These are phyloP conservation scores for Hypotaenidia okinawae DNA, from an alignment of 2,797 vertebrate genomes.

Conservation along the genomic window DNA sequence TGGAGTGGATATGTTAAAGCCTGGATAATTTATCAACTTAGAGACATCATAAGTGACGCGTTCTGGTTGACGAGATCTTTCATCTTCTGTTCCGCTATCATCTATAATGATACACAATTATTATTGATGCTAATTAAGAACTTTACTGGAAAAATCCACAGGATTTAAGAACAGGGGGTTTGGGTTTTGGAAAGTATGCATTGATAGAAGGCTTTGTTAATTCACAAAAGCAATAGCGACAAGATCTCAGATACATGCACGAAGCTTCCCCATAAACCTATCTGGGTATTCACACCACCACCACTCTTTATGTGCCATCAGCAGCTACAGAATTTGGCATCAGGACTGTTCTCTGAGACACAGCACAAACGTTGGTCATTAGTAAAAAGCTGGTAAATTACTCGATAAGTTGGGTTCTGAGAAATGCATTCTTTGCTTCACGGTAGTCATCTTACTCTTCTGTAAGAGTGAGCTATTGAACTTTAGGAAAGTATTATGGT, in stretches of 20 bases:
- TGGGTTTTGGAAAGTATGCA: not conserved
- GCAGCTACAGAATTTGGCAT: not conserved
- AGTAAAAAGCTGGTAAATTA: not conserved
- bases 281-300: not conserved
- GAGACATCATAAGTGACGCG: conserved; percentile 89
- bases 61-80: conserved; percentile 66
- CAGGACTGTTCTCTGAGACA: not conserved
- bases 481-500: not conserved
- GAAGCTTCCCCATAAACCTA: not conserved
- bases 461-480: not conserved
- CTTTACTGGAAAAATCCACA: not conserved
- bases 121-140: not conserved
- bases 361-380: not conserved
- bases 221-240: not conserved
- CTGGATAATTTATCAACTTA: conserved; percentile 94
- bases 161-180: not conserved
- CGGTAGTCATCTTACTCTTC: not conserved
- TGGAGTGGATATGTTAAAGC: conserved; percentile 90
- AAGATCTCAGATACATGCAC: not conserved
- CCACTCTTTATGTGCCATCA: not conserved
- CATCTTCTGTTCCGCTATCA: conserved; percentile 70
- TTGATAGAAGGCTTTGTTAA: not conserved
- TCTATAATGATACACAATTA: conserved; percentile 65
- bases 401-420: not conserved
- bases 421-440: not conserved